Conservation (phyloP, 2,888 invertebrate genomes). For the Charanyca ferruginea region DNA sequence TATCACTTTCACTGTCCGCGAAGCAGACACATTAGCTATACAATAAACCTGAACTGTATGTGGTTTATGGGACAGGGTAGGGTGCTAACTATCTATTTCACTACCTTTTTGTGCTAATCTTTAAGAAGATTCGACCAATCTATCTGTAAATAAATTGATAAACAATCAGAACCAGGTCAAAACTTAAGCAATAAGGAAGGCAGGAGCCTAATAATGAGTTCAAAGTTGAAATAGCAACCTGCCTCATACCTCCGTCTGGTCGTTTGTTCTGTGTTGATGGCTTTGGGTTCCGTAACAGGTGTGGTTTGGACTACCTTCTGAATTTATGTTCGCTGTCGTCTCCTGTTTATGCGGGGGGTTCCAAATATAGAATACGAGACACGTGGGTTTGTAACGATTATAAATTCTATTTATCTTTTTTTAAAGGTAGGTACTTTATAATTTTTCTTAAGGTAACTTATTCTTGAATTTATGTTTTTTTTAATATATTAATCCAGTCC, state of each 20-base stretch:
- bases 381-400: not conserved
- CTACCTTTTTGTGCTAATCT: no score
- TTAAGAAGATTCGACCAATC: no score
- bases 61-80: no score
- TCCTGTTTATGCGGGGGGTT: not conserved
- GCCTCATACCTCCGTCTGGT: not conserved
- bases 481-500: no score
- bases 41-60: no score
- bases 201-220: constrained; percentile 2
- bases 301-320: constrained; percentile 1
- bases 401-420: no score
- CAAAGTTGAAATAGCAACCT: constrained; percentile 3
- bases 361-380: not conserved
- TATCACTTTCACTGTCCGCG: no score
- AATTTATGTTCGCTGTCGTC: not conserved
- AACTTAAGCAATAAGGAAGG: not conserved
- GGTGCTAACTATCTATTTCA: no score
- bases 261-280: constrained; percentile 20
- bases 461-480: no score
- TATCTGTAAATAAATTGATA: not conserved
- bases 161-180: not conserved
- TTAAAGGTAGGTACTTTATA: no score
- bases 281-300: constrained; percentile 20
- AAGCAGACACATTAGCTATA: no score
- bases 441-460: no score